These are phyloP conservation scores for Phasianus colchicus DNA, from an alignment of 2,113 vertebrate genomes.

Conservation along the genomic window DNA sequence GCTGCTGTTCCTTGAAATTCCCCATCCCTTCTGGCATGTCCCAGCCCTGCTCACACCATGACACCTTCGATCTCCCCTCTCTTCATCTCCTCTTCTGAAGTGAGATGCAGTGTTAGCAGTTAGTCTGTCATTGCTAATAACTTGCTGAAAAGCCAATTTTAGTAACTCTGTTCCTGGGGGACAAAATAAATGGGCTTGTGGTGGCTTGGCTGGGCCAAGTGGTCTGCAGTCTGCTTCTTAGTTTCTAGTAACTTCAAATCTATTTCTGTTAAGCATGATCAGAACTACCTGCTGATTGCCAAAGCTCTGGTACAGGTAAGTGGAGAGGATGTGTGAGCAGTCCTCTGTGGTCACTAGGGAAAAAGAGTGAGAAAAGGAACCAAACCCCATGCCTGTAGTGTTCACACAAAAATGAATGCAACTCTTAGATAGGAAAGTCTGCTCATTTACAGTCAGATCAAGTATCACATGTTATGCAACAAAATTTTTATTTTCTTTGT, in stretches of 20 bases:
- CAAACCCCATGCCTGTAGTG: background rate
- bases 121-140: background rate
- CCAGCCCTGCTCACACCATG: background rate
- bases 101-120: background rate
- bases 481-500: background rate
- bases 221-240: background rate
- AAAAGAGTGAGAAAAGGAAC: background rate
- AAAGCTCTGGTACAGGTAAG: background rate
- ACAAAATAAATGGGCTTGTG: background rate
- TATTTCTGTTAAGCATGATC: background rate
- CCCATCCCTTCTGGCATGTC: background rate
- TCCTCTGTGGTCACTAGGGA: background rate
- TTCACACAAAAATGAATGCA: background rate
- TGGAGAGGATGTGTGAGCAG: background rate
- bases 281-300: background rate
- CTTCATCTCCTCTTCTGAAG: background rate
- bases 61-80: background rate
- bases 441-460: background rate
- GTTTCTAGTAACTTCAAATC: background rate
- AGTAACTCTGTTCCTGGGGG: accelerated
- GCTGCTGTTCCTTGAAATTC: background rate
- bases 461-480: background rate
- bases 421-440: background rate
- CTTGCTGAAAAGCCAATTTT: background rate
- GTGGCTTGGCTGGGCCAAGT: accelerated